Percentiles rank a stretch among this genome's conserved stretches.
phyloP scores from a whole-genome alignment of 2,888 invertebrate species.

The Camptogramma bilineatum region DNA sequence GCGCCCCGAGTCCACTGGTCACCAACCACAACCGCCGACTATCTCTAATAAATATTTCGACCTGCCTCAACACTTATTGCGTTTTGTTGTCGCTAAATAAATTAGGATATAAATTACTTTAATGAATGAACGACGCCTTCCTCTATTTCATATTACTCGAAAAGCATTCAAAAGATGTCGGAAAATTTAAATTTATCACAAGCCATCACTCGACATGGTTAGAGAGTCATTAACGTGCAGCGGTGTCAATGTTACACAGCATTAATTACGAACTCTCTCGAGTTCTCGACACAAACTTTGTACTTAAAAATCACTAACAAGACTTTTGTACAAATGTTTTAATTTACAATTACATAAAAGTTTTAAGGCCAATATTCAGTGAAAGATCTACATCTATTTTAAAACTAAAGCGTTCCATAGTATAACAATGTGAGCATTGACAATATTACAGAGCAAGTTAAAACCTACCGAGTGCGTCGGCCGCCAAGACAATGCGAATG shows the following conservation, averaged over 20 bases:
- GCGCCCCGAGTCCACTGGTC: conserved; percentile 31
- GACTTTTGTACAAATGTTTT: conserved; percentile 56
- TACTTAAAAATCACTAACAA: conserved; percentile 76
- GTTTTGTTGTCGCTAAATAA: conserved; percentile 30
- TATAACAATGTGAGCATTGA: conserved; percentile 3
- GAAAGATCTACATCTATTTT: conserved; percentile 10
- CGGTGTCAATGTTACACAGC: conserved; percentile 6
- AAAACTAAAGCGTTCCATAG: conserved; percentile 13
- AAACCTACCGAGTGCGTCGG: neutral
- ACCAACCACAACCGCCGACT: conserved; percentile 34
- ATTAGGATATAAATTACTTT: conserved; percentile 13
- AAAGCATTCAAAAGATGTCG: conserved; percentile 4
- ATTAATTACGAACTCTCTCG: conserved; percentile 50
- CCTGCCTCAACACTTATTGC: conserved; percentile 34
- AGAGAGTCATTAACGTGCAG: conserved; percentile 11
- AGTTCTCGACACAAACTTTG: conserved; percentile 69
- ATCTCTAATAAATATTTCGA: conserved; percentile 30
- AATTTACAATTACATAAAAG: conserved; percentile 42
- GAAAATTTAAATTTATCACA: conserved; percentile 32
- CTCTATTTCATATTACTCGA: conserved; percentile 9
- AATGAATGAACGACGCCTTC: conserved; percentile 16
- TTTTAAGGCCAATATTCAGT: conserved; percentile 32
- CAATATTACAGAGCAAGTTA: neutral
- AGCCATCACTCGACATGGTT: conserved; percentile 21
- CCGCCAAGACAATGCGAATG: neutral